Base-by-base conservation (phyloP, 2,888 invertebrate species). In the Frankliniella intonsa region DNA sequence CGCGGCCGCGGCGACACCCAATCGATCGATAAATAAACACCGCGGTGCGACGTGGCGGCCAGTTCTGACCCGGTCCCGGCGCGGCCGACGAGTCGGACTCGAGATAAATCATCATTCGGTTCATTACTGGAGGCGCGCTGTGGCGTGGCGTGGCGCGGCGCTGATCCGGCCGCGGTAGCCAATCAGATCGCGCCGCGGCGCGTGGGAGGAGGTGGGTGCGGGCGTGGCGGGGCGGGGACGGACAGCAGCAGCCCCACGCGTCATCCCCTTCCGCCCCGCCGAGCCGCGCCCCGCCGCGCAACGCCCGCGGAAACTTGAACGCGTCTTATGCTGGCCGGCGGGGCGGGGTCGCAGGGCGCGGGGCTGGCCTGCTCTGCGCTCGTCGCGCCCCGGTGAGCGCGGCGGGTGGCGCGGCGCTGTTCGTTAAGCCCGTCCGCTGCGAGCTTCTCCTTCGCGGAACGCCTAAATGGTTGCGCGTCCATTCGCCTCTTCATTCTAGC, bases 161-260 rank as follows among this genome's bases (percentile, higher is more conserved):
- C 62, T 7, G 62, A 17, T n/a, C 11, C 14, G 17, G 10, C 69
- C 69, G 22, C 69, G 69, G 69, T 76, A 76, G 69, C 69, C 69
- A 76, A 76, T 76, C 69, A 76, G 69, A 76, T 76, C 69, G 69
- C 69, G 9, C 69, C 69, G n/a, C 69, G 11, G 69, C 69, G 69
- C 69, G 69, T 22, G 22, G 69, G n/a, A 22, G n/a, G n/a, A 22
- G n/a, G 69, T 8, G 14, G 55, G 14, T 55, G 14, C 55, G 9
- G 69, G n/a, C 69, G 65, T 19, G 65, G 69, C 25, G 12, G 69
- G 25, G 38, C 38, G 5, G 38, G 38, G 3, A 38, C 3, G 38
- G 38, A 5, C 38, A 38, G 38, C 38, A 38, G 38, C 38, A 38
- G 2, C 38, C 38, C 38, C 5, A 12, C 55, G 7, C 55, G 17